These are phyloP conservation scores for Lethenteron reissneri DNA, from an alignment of 2,113 vertebrate genomes.

Conservation along the genomic window DNA sequence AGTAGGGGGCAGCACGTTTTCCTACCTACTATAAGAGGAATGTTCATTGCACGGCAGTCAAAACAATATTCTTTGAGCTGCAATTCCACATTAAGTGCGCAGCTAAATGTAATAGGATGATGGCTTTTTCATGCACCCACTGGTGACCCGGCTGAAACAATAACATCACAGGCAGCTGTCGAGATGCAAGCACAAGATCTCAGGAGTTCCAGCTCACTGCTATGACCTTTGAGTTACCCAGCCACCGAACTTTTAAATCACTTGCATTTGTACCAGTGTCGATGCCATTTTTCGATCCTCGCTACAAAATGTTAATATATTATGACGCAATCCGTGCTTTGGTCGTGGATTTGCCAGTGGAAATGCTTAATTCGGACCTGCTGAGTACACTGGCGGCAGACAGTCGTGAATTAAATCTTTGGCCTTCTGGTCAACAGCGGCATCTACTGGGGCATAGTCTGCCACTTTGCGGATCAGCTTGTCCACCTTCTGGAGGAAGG, in stretches of 20 bases:
- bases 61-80: too few species aligned
- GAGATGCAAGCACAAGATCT: too few species aligned
- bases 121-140: too few species aligned
- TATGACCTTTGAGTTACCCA: neutral
- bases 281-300: neutral
- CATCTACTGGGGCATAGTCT: conserved; percentile 52
- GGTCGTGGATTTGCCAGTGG: too few species aligned
- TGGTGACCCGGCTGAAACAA: too few species aligned
- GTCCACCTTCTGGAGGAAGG: conserved; percentile 40
- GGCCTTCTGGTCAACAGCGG: conserved; percentile 74
- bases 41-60: too few species aligned
- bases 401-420: conserved; percentile 67
- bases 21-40: too few species aligned
- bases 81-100: too few species aligned
- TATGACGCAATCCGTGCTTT: neutral
- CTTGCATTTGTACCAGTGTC: too few species aligned
- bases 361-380: conserved; percentile 18
- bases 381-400: conserved; percentile 47
- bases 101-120: too few species aligned
- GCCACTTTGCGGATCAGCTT: conserved; percentile 42
- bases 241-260: neutral
- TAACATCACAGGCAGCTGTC: too few species aligned
- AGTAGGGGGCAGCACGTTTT: too few species aligned
- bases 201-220: neutral
- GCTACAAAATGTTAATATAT: neutral